phyloP scores from a whole-genome alignment of 1,140 invertebrate species.

The Vanessa tameamea region DNA sequence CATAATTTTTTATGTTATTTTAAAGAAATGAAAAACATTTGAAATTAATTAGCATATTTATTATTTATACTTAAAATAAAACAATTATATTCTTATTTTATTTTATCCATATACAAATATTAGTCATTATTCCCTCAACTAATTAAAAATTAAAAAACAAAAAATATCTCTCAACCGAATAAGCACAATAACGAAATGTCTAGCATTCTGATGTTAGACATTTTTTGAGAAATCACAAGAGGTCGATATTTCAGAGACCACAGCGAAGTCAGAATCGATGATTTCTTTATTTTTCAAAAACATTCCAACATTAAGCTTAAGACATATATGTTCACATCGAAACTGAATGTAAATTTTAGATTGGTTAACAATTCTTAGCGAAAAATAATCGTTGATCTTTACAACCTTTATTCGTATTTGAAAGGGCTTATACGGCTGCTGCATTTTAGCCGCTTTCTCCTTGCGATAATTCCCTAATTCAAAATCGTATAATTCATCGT shows the following conservation, averaged over 20 bases:
- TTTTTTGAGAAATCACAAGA: constrained; percentile 36
- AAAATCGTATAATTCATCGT: constrained; percentile 47
- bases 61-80: too few species aligned
- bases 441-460: constrained; percentile 46
- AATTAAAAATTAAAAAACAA: too few species aligned
- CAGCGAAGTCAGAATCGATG: constrained; percentile 40
- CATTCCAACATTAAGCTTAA: constrained; percentile 59
- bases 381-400: constrained; percentile 57
- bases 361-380: constrained; percentile 54
- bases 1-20: too few species aligned
- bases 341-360: constrained; percentile 50
- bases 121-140: too few species aligned
- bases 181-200: neutral
- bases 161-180: too few species aligned
- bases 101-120: too few species aligned
- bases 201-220: neutral
- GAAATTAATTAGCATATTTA: too few species aligned
- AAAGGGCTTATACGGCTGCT: constrained; percentile 49
- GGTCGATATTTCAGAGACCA: constrained; percentile 41
- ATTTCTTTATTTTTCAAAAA: constrained; percentile 49
- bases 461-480: constrained; percentile 54
- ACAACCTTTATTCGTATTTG: constrained; percentile 54
- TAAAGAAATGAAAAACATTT: too few species aligned
- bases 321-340: constrained; percentile 38
- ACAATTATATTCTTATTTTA: too few species aligned